Evolutionary conservation across 1,140 invertebrate genomes (phyloP), one percentile per base, ranked within the genome.

Genomic region (Drosophila guanche): DNA sequence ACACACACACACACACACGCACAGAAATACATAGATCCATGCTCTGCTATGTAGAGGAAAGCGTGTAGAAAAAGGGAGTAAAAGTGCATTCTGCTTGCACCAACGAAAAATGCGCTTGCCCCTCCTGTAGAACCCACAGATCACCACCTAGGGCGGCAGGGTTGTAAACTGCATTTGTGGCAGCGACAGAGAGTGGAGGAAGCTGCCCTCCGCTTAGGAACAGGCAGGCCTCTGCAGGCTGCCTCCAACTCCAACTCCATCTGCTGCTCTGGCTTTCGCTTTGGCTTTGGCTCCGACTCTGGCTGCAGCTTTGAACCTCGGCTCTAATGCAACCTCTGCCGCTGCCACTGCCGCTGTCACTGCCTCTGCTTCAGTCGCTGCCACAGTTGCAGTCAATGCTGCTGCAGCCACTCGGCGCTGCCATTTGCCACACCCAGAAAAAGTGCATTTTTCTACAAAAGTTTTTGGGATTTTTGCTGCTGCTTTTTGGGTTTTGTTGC

Each of bases 381-480:
- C 8, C 29, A 5, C 29, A 1, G 29, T 59, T 12, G 48, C 20
- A 8, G 55, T 40, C 23, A 22, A 5, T 48, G 61, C 46, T 40
- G 52, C 51, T 42, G 67, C 51, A 66, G 33, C 48, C 12, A 47
- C 54, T 68, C 16, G 16, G 16, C 16, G 72, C 50, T 79, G 33
- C 54, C 40, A 68, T 56, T 67, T 48, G 84, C 84, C 84, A 89
- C 84, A 89, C 84, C 84, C 84, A 89, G 76, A 89, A 89, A 89
- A 84, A 84, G 63, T 89, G 84, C 76, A 88, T 79, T 88, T 88
- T 88, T 84, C 76, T 85, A 88, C 78, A 61, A 85, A 60, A 60
- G 81, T 69, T 85, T 84, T 85, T 73, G 74, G 46, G 50, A 72
- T 77, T 80, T 65, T 80, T 46, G 66, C 52, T 59, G 56, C 52